Conservation (phyloP, 2,888 invertebrate genomes). For the Neoitamus cyanurus region DNA sequence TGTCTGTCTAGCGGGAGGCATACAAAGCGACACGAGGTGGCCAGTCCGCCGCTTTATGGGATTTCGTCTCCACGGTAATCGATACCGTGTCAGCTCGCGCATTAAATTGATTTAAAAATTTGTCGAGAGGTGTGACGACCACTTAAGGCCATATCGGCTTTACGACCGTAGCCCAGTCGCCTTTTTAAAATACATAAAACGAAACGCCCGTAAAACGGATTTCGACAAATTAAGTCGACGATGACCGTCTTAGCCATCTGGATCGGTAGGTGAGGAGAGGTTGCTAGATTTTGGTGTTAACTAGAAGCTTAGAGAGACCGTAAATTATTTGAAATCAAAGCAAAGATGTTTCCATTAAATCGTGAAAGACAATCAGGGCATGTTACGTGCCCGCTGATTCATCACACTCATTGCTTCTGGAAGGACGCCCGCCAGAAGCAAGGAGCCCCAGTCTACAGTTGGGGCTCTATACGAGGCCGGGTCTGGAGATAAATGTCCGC, state of each 20-base stretch:
- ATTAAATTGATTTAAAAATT: slow-evolving; percentile 33
- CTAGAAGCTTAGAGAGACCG: not conserved
- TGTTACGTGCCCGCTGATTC: too few relatives aligned
- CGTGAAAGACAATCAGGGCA: too few relatives aligned
- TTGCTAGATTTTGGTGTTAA: not conserved
- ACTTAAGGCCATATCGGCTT: not conserved
- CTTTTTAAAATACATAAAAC: not conserved
- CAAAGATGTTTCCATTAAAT: not conserved
- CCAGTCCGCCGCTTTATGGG: not conserved
- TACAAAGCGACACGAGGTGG: not conserved
- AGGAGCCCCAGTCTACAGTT: not conserved
- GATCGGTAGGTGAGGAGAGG: not conserved
- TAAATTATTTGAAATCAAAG: not conserved
- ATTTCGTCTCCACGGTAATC: slow-evolving; percentile 21
- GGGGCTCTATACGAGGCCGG: not conserved
- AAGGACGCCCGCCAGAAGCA: not conserved
- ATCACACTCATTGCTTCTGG: too few relatives aligned
- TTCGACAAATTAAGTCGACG: not conserved
- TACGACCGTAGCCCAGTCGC: not conserved
- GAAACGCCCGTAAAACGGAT: not conserved
- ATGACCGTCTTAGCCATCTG: not conserved
- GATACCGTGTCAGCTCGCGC: slow-evolving; percentile 19
- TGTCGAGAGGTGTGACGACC: slow-evolving; percentile 21
- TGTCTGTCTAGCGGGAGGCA: not conserved
- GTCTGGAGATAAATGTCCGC: not conserved